Evolutionary conservation across 2,888 invertebrate species (phyloP).

Genomic region (Ypsolopha sequella): DNA sequence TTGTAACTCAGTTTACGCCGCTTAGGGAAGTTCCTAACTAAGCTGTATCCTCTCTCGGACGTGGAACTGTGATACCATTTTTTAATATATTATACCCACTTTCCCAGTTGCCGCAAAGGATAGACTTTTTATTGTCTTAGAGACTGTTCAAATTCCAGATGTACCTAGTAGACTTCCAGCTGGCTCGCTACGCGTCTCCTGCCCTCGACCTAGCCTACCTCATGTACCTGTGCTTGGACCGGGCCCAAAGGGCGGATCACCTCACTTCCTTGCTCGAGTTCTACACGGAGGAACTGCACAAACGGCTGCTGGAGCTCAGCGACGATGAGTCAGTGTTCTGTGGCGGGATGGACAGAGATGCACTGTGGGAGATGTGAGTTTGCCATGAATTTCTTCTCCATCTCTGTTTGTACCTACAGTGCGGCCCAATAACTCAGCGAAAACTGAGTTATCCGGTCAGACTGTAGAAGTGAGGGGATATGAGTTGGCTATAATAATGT

Average conservation of each 20-base stretch:
- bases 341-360: conserved; percentile 53
- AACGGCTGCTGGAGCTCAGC: conserved; percentile 65
- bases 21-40: too few relatives aligned
- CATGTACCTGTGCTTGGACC: conserved; percentile 75
- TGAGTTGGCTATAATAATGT: too few relatives aligned
- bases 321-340: conserved; percentile 45
- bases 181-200: conserved; percentile 77
- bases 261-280: conserved; percentile 69
- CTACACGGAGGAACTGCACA: conserved; percentile 72
- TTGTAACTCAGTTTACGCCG: too few relatives aligned
- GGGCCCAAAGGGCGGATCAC: conserved; percentile 68
- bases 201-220: conserved; percentile 77
- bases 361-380: conserved; percentile 69
- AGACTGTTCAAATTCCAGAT: conserved; percentile 49
- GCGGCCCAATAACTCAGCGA: too few relatives aligned
- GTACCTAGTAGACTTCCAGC: conserved; percentile 78
- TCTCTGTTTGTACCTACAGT: too few relatives aligned
- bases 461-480: too few relatives aligned
- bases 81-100: too few relatives aligned
- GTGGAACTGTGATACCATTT: too few relatives aligned
- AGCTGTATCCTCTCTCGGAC: too few relatives aligned
- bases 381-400: background rate
- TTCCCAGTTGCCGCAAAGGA: too few relatives aligned
- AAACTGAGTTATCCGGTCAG: too few relatives aligned
- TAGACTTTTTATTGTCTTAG: too few relatives aligned